Evolutionary conservation across 2,888 invertebrate genomes (phyloP), one percentile per base, ranked within the genome.

Genomic region (Nomada hirtipes): DNA sequence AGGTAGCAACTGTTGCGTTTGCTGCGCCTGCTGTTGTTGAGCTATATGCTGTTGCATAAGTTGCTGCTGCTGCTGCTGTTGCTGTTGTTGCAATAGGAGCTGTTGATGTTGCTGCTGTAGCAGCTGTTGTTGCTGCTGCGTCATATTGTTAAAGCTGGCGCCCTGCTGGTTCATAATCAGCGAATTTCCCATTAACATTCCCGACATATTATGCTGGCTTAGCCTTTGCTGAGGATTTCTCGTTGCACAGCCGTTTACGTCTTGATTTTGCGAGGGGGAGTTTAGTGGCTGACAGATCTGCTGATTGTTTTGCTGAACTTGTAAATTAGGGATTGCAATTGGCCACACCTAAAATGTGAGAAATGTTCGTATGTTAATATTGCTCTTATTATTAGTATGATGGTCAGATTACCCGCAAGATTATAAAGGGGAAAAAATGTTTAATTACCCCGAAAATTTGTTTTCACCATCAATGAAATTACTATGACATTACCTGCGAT

Each of bases 131-230:
- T 91, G 92, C 47, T 91, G 90, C 53, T 92, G 92, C 71, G 77
- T 90, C 90, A 85, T 90, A 85, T 84, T 92, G 65, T 90, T 89
- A 50, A 92, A 91, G 86, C 91, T 92, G 11, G 89, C 76, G 50
- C 85, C 79, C 75, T 91, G 92, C 82, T 93, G 93, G 89, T 92
- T 93, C 91, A 92, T 91, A 42, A 93, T 90, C 89, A 93, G 81
- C 63, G 92, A 90, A 86, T 92, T 93, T 52, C 91, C 90, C 92
- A 93, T 92, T 76, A 93, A 67, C 91, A 93, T 92, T 72, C 91
- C 90, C 20, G 91, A 79, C 91, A 92, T 92, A 76, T 91, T 91
- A 53, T 93, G 92, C 77, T 91, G 88, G 86, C 89, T 89, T 86
- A 93, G 78, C 85, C 92, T 91, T 76, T 92, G 91, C 79, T 92